Percentiles rank a stretch among this genome's conserved stretches.
phyloP scores from a whole-genome alignment of 1,140 invertebrate genomes.

The Atta colombica region DNA sequence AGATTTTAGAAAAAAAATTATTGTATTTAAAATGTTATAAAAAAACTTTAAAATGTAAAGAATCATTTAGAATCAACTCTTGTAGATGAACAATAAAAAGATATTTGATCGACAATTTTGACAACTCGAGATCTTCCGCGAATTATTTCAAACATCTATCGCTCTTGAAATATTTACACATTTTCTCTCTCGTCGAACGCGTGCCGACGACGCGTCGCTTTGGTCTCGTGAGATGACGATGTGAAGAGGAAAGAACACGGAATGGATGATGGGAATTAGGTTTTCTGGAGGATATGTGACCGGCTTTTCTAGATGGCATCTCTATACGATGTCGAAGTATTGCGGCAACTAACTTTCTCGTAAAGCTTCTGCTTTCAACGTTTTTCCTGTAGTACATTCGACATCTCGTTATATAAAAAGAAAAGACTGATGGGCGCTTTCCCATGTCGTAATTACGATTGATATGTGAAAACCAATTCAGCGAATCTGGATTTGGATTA shows the following conservation, averaged over 20 bases:
- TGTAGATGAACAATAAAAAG: neutral
- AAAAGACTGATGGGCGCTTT: conserved; percentile 12
- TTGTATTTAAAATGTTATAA: too few relatives aligned
- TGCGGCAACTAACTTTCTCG: conserved; percentile 12
- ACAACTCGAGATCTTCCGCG: neutral
- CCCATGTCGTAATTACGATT: neutral
- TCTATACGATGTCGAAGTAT: conserved; percentile 63
- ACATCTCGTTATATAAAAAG: conserved; percentile 13
- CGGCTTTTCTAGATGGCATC: conserved; percentile 65
- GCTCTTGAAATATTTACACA: conserved; percentile 71
- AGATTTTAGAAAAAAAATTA: too few relatives aligned
- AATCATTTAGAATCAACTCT: neutral
- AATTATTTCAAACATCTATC: conserved; percentile 53
- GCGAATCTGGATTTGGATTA: conserved; percentile 27
- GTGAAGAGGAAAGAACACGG: conserved; percentile 18
- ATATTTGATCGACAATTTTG: neutral
- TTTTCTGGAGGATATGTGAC: conserved; percentile 74
- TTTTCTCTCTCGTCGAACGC: conserved; percentile 33
- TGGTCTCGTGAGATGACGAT: conserved; percentile 55
- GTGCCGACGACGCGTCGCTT: conserved; percentile 27
- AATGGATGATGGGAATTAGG: conserved; percentile 76
- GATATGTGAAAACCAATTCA: neutral
- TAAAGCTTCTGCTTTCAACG: neutral
- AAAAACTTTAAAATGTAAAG: neutral
- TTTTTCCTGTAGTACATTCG: neutral